Base-by-base conservation (phyloP, 2,797 vertebrate species). In the Pantherophis vulpinus region DNA sequence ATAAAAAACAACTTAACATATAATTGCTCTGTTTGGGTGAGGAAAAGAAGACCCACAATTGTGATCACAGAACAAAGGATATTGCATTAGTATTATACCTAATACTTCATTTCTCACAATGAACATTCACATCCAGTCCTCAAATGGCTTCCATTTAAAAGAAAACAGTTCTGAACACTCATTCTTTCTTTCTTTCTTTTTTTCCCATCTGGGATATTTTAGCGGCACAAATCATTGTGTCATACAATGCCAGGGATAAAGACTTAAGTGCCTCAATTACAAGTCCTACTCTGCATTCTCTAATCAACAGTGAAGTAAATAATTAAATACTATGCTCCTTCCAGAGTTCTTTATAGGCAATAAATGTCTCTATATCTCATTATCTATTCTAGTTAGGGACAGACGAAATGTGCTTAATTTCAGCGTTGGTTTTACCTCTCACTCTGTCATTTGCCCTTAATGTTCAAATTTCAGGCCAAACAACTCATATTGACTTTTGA, bases 241-340 rank as follows among this genome's bases (percentile, higher is more conserved):
- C 42, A 93, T 83, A n/a, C 59, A 93, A 79, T 3, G 5, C 0
- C 32, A 59, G 23, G 27, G 10, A 47, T 55, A 7, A 89, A 83
- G 1, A 23, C 27, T 90, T 2, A 95, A 91, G 90, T 94, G 87
- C 89, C 94, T 90, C 66, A 90, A 56, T 79, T 90, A 51, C 91
- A 61, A 66, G 42, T 87, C 92, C 79, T 94, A 13, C 6, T n/a
- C 25, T n/a, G 1, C 2, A 87, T 91, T 95, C 94, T 90, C 91
- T 93, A 91, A 91, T 91, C 20, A 37, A 89, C 13, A 86, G 13
- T 89, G 37, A 94, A 92, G 90, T 91, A 95, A 95, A 94, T 79
- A 91, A 93, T 92, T 91, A 94, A 93, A 93, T 92, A 0, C 0
- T 63, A 66, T 89, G 58, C 70, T 88, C 25, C 88, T 91, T 91